Percentiles rank a stretch among this genome's conserved stretches.
These are phyloP conservation scores for Nycticorax nycticorax DNA, from an alignment of 2,113 vertebrate species.

Conservation along the genomic window DNA sequence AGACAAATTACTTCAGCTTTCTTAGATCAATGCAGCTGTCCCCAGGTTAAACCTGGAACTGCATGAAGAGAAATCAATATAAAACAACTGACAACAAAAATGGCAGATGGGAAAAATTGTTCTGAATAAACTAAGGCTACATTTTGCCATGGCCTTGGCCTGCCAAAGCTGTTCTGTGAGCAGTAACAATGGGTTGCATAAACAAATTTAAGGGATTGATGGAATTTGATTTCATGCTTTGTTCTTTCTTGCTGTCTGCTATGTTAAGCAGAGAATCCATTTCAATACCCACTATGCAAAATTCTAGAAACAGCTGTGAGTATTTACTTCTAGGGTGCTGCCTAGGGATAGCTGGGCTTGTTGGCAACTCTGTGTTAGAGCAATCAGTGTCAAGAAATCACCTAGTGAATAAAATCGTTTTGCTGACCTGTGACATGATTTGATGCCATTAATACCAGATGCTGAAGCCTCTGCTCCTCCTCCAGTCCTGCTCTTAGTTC, in stretches of 20 bases:
- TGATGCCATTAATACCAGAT: slow-evolving; percentile 19
- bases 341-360: not conserved
- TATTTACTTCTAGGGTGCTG: not conserved
- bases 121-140: not conserved
- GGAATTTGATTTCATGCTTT: not conserved
- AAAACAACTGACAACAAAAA: slow-evolving; percentile 35
- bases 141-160: not conserved
- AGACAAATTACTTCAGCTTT: slow-evolving; percentile 14
- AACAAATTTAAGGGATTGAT: slow-evolving; percentile 5
- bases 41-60: not conserved
- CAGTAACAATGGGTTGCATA: not conserved
- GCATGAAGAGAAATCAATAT: not conserved
- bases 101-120: slow-evolving; percentile 24
- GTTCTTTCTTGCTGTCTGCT: not conserved
- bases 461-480: not conserved
- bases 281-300: not conserved
- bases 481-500: not conserved
- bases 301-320: not conserved
- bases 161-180: slow-evolving; percentile 35
- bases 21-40: not conserved
- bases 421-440: not conserved
- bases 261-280: slow-evolving; percentile 1
- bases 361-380: not conserved
- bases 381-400: not conserved
- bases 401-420: not conserved